Evolutionary conservation across 2,888 invertebrate genomes (phyloP), one percentile per base, ranked within the genome.

Genomic region (Isoperla grammatica): DNA sequence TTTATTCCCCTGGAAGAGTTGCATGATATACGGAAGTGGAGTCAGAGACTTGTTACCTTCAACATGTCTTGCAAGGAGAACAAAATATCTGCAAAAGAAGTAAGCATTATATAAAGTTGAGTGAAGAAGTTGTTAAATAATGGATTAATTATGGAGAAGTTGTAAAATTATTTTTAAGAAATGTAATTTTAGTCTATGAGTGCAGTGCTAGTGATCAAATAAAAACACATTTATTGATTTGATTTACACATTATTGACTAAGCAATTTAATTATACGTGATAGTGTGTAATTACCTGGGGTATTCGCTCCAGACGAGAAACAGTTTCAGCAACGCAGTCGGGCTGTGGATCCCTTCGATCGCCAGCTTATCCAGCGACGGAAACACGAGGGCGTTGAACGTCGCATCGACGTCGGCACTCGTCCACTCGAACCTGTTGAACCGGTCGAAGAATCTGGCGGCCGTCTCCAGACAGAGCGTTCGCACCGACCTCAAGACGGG

Each of bases 311-410:
- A 96, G 1, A 80, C 77, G 23, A 83, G 77, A 17, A 95, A 78
- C n/a, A 96, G 74, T 71, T 87, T 90, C 15, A 95, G 74, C 56
- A 95, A 75, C 1, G 87, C 82, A 1, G 94, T 92, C 0, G 94
- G 92, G 66, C 85, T 87, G 68, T 90, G 86, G 58, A 93, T 84
- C 9, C 91, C 87, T 71, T 96, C 95, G 49, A 82, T 76, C 0
- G 87, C 83, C 13, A 96, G 74, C 70, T 87, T 89, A 11, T 81
- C 78, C 59, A 92, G 74, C 69, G 85, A 80, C 0, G 94, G 93
- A 86, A 90, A 94, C 9, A 97, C 80, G 50, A 88, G 84, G 0
- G 88, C 83, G 53, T 85, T 78, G 70, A 89, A 94, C 15, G 95
- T 71, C 0, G 87, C 84, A 63, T 85, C 81, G 9, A 95, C 74